Conservation (phyloP, 2,113 vertebrate species). For the Entomyzon cyanotis region DNA sequence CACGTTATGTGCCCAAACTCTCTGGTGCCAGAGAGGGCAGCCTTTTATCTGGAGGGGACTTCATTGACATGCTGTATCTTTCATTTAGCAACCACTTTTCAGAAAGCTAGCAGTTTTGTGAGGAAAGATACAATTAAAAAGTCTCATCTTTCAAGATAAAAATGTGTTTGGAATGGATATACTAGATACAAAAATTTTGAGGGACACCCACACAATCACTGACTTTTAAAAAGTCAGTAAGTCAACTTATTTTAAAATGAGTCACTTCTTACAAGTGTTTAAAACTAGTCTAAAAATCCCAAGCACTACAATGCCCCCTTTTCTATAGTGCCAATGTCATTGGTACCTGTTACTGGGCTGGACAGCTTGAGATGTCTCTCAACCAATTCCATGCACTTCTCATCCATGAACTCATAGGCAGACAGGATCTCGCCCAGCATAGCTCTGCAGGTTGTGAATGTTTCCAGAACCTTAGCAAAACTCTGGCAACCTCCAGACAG, state of each 20-base stretch:
- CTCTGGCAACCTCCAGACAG: slow-evolving; percentile 82
- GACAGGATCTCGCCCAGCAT: slow-evolving; percentile 95
- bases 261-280: not conserved
- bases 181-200: not conserved
- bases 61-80: not conserved
- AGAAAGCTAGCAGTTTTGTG: not conserved
- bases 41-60: not conserved
- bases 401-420: slow-evolving; percentile 92
- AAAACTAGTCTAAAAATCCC: not conserved
- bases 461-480: slow-evolving; percentile 85
- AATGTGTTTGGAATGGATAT: not conserved
- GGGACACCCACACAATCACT: not conserved
- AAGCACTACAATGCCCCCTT: not conserved
- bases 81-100: not conserved
- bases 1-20: not conserved
- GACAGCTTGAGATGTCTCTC: slow-evolving; percentile 82
- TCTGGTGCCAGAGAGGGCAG: not conserved
- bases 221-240: not conserved
- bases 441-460: slow-evolving; percentile 82
- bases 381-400: slow-evolving; percentile 87
- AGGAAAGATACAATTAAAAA: not conserved
- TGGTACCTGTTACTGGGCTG: slow-evolving; percentile 85
- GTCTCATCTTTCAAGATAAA: not conserved
- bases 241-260: not conserved
- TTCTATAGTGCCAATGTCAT: not conserved